Base-by-base conservation (phyloP, 1,140 invertebrate species). In the Drosophila cardini region DNA sequence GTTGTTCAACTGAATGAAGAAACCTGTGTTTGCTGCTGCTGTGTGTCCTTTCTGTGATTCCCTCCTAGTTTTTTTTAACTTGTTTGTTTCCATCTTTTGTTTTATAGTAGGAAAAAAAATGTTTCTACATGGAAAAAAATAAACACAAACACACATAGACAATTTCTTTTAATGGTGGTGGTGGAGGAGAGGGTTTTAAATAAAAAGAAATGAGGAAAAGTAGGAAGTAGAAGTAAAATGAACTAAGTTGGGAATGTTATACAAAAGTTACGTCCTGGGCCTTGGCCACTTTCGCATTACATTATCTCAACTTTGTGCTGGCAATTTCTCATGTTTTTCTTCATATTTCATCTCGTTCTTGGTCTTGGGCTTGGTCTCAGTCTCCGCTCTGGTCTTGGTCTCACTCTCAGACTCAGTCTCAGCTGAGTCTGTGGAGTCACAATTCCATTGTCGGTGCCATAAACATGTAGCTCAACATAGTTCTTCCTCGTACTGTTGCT, bases 261-360 rank as follows among this genome's bases (percentile, higher is more conserved):
- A 70, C 48, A 60, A 78, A 86, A 86, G 72, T 79, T 87, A 50
- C 50, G 56, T 67, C 62, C 48, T 53, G 64, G 46, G 42, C 80
- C 73, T 73, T 71, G 80, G 76, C 80, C 68, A 85, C 63, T 84
- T 84, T 84, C 80, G 64, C 80, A 87, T 86, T 83, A 87, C 69
- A 87, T 79, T 87, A 86, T 86, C 83, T 87, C 71, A 87, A 87
- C 76, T 84, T 86, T 82, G 55, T 52, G 52, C 56, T 78, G 64
- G 83, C 72, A 82, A 82, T 87, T 86, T 82, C 76, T 87, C 83
- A 83, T 76, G 61, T 87, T 83, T 69, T 68, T 46, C 57, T 70
- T 45, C 43, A 67, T 67, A 61, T 68, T 60, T 69, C 62, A 21
- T 53, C 36, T 34, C 4, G 1, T 32, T 18, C 45, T 26, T 26